phyloP scores from a whole-genome alignment of 2,113 vertebrate species.

The Nesogale talazaci region DNA sequence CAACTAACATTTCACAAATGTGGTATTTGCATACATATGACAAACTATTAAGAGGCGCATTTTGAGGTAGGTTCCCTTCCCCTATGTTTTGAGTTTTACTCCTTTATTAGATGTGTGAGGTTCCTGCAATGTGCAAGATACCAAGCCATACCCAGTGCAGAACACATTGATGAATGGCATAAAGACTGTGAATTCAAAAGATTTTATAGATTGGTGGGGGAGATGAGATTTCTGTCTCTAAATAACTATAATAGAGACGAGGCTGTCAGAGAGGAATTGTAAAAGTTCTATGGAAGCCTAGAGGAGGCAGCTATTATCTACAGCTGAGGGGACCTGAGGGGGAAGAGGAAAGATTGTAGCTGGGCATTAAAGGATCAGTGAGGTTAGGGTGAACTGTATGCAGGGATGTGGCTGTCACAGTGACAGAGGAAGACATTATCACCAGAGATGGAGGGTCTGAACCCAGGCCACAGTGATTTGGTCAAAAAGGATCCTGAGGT shows the following conservation, averaged over 20 bases:
- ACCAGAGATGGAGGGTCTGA: neutral
- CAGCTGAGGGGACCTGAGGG: neutral
- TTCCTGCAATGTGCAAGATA: neutral
- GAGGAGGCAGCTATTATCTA: neutral
- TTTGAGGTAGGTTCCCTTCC: neutral
- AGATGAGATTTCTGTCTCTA: slow-evolving; percentile 46
- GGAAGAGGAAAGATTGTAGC: neutral
- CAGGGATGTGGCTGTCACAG: neutral
- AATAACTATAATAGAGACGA: slow-evolving; percentile 40
- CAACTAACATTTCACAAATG: neutral
- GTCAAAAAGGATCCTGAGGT: neutral
- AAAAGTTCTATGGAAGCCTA: neutral
- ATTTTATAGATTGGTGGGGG: slow-evolving; percentile 37
- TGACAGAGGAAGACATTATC: neutral
- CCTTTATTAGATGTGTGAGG: slow-evolving; percentile 15
- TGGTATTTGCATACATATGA: neutral
- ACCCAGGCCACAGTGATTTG: neutral
- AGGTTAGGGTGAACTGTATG: neutral
- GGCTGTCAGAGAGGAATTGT: slow-evolving; percentile 13
- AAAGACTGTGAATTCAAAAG: neutral
- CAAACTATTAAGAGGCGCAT: neutral
- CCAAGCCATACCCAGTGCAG: neutral
- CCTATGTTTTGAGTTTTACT: neutral
- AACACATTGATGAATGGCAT: slow-evolving; percentile 1
- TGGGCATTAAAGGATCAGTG: neutral